Conservation (phyloP, 2,888 invertebrate species). For the Orthosia incerta region DNA sequence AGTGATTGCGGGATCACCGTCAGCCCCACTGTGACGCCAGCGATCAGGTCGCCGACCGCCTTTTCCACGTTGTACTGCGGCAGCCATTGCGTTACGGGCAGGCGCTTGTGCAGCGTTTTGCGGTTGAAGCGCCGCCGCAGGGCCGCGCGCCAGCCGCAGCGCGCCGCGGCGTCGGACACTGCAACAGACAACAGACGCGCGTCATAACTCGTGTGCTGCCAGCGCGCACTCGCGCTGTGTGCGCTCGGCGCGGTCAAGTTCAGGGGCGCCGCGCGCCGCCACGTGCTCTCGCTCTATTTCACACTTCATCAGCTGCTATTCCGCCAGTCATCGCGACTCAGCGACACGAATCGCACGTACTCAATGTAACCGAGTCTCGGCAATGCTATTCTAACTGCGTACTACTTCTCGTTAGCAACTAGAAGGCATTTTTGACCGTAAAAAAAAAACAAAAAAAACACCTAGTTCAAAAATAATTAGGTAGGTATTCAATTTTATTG, state of each 20-base stretch:
- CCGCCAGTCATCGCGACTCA: conserved; percentile 51
- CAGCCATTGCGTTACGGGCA: conserved; percentile 95
- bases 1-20: conserved; percentile 98
- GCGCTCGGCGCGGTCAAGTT: conserved; percentile 41
- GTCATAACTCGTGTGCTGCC: too few relatives aligned
- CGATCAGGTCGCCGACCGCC: conserved; percentile 96
- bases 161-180: conserved; percentile 87
- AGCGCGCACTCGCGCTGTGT: neutral
- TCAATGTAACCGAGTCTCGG: neutral
- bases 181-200: conserved; percentile 50
- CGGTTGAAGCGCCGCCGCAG: conserved; percentile 91
- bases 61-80: conserved; percentile 94
- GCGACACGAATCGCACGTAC: conserved; percentile 24
- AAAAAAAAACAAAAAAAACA: conserved; percentile 23
- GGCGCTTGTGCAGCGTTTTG: conserved; percentile 93
- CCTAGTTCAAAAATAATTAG: conserved; percentile 5
- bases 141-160: conserved; percentile 82
- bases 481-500: neutral
- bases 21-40: conserved; percentile 97
- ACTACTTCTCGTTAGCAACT: conserved; percentile 2
- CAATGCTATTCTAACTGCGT: conserved; percentile 12
- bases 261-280: conserved; percentile 35
- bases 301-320: conserved; percentile 41
- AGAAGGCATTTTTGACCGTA: conserved; percentile 1
- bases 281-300: conserved; percentile 38